A percentile compares a stretch with the other conserved stretches of the same genome.
These are phyloP conservation scores for Rhodinocichla rosea DNA, from an alignment of 2,113 vertebrate genomes.

Conservation along the genomic window DNA sequence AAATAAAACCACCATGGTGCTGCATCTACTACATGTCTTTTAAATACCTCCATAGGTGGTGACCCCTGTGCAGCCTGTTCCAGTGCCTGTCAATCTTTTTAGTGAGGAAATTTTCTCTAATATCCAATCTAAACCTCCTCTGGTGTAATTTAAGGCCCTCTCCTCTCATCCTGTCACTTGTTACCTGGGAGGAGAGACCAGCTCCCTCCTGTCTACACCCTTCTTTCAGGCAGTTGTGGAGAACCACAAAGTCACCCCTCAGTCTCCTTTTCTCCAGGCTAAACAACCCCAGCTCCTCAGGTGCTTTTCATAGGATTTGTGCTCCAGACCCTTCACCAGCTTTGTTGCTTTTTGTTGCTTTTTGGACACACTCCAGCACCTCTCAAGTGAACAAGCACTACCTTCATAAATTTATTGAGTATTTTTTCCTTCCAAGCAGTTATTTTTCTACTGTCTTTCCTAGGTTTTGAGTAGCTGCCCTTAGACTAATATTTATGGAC, in stretches of 20 bases:
- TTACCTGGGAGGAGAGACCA: neutral
- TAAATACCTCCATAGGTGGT: neutral
- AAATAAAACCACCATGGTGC: neutral
- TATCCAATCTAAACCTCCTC: neutral
- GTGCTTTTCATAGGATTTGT: accelerated
- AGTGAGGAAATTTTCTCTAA: neutral
- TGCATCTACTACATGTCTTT: neutral
- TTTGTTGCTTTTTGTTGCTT: accelerated
- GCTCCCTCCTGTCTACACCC: neutral
- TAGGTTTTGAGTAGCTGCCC: neutral
- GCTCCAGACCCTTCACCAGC: neutral
- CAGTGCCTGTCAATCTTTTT: neutral
- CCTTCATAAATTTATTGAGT: neutral
- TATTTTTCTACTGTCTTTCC: neutral
- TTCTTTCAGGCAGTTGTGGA: neutral
- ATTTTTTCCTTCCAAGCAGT: neutral
- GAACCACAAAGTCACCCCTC: neutral
- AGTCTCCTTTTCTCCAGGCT: neutral
- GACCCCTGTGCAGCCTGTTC: neutral
- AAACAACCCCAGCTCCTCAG: neutral
- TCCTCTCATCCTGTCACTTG: neutral
- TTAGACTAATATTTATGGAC: neutral
- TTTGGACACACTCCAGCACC: neutral
- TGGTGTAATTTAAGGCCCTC: neutral
- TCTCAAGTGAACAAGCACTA: neutral